Evolutionary conservation across 2,888 invertebrate genomes (phyloP), one percentile per base, ranked within the genome.

Genomic region (Alviniconcha strummeri): DNA sequence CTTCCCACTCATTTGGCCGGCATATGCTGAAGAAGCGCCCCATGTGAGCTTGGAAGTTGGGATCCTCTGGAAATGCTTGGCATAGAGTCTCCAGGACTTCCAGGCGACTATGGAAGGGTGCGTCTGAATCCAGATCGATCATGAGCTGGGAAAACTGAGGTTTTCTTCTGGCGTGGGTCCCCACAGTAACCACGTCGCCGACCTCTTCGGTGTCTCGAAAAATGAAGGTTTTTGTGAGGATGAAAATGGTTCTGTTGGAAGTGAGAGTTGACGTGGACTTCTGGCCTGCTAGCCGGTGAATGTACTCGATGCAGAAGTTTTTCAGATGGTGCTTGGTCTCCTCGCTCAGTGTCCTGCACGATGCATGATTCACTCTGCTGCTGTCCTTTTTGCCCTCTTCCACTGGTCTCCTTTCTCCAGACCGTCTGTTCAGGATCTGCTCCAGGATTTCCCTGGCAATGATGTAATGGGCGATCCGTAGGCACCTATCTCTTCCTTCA

Each of bases 11-110:
- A 67, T 88, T 85, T 13, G 88, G 89, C 75, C 87, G 77, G 76
- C 88, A 88, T 19, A 84, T 81, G n/a, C 87, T 84, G 83, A 85
- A 86, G 74, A 88, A 86, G 2, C 89, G 83, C 7, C 88, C 89
- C n/a, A 89, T 83, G 78, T 89, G 89, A 17, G 89, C 88, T 69
- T 81, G 85, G 80, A 87, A 88, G 55, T 87, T 87, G 55, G 87
- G 86, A 71, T 88, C 88, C 77, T 85, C 81, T 17, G 89, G 88
- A 81, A 88, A 89, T 15, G 86, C 83, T 67, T 85, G 64, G 36
- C 87, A 86, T 60, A 89, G 81, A n/a, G 84, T 84, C 56, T 87
- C 71, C 5, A 88, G 83, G 11, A 89, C 81, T 56, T 86, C 82
- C 2, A 88, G 67, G 75, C 88, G 83, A 71, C 88, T 88, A 11